phyloP scores from a whole-genome alignment of 2,888 invertebrate genomes.

The Callinectes sapidus region DNA sequence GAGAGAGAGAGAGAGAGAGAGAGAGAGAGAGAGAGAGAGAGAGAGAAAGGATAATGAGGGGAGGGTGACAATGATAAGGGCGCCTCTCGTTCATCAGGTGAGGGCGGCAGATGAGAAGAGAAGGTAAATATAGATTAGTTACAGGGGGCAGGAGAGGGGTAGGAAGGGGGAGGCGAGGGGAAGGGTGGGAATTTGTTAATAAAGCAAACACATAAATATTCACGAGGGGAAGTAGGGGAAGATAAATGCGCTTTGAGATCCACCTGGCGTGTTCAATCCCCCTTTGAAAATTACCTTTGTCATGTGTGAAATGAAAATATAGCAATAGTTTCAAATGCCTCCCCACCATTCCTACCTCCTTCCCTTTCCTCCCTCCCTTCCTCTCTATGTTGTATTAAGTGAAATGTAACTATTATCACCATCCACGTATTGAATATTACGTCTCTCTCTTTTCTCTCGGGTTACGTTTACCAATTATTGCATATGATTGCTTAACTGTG shows the following conservation, averaged over 20 bases:
- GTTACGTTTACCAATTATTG: no score
- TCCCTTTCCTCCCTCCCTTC: neutral
- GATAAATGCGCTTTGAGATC: constrained; percentile 2
- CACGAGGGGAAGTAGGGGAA: constrained; percentile 12
- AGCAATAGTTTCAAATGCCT: neutral
- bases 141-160: neutral
- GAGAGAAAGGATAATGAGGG: constrained; percentile 8
- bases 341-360: neutral
- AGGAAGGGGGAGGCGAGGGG: neutral
- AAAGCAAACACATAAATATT: constrained; percentile 36
- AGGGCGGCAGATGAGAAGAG: neutral
- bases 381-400: neutral
- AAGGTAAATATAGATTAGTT: constrained; percentile 21
- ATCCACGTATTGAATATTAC: neutral
- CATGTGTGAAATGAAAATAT: constrained; percentile 1
- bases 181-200: constrained; percentile 8
- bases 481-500: no score
- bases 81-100: neutral
- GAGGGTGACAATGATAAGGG: constrained; percentile 10
- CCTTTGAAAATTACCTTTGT: constrained; percentile 9
- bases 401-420: neutral
- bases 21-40: constrained; percentile 25
- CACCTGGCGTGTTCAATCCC: constrained; percentile 15
- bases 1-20: constrained; percentile 1
- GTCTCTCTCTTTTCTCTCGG: no score